Evolutionary conservation across 2,888 invertebrate genomes (phyloP), one percentile per base, ranked within the genome.

Genomic region (Aphidoletes aphidimyza): DNA sequence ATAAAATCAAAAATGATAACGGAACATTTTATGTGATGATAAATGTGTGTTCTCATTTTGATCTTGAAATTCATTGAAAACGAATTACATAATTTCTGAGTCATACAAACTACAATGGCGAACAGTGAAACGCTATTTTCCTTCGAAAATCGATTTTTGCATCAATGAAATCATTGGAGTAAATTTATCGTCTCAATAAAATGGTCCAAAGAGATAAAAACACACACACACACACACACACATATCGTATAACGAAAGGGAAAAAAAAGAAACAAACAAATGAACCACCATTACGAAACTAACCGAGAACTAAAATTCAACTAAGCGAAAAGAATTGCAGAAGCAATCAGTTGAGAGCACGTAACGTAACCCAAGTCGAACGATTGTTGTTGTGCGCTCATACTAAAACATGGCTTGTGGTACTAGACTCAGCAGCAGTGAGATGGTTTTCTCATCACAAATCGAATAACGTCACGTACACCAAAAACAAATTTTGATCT

Each of bases 401-500:
- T n/a, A n/a, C n/a, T n/a, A n/a, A n/a, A n/a, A n/a, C n/a, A n/a
- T n/a, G n/a, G n/a, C n/a, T n/a, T n/a, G n/a, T n/a, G n/a, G n/a
- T n/a, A n/a, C n/a, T n/a, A n/a, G n/a, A n/a, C n/a, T n/a, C n/a
- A n/a, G n/a, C n/a, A n/a, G n/a, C n/a, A n/a, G n/a, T n/a, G n/a
- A n/a, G n/a, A n/a, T n/a, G n/a, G n/a, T n/a, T 69, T 69, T 69
- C 69, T 69, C 69, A 69, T 69, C 69, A 30, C 30, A n/a, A 69
- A 69, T 30, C 69, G 69, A 30, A 69, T 69, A 69, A 30, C 34
- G 69, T 69, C 69, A 69, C 69, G 69, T 69, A 69, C 30, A 3
- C 69, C 30, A 69, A 69, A 69, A 69, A 69, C 69, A 69, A 69
- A 69, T 69, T 69, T 69, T 69, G 69, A 69, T 69, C 69, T 69